Base-by-base conservation (phyloP, 2,888 invertebrate genomes). In the Pterobdella sp. region DNA sequence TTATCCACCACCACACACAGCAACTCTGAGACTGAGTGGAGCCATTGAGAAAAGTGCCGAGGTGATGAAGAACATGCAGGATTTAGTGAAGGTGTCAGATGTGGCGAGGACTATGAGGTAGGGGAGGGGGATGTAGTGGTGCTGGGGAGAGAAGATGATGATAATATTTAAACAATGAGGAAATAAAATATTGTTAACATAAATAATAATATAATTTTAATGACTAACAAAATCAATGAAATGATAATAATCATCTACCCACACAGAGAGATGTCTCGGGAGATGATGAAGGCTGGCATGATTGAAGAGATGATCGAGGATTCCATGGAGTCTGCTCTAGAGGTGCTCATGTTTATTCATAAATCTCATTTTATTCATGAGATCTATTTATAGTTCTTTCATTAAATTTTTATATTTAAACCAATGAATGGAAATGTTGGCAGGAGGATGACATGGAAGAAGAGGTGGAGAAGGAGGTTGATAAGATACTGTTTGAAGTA, bases 221-320 rank as follows among this genome's bases (percentile, higher is more conserved):
- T 42, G 42, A 42, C 7, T 42, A 18, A 42, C 7, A 14, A 18
- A 42, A 42, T 42, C 10, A 42, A 42, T 42, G 42, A 42, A 42
- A 14, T 7, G 18, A 42, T 42, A 18, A 42, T n/a, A n/a, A n/a
- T n/a, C n/a, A n/a, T n/a, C n/a, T n/a, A n/a, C n/a, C n/a, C n/a
- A n/a, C 10, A 42, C 60, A 56, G 60, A 80, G 96, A 96, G 78
- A 87, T 98, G 86, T 95, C 96, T 1, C 94, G 92, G 81, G 98
- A 98, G 87, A 98, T 98, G 97, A 97, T 94, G 93, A 91, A 90
- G 84, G 94, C 95, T 0, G 97, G 97, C 29, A 96, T 98, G 75
- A 93, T 98, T 72, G 97, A 98, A 83, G 98, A 98, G 85, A 95
- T 98, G 96, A 86, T 98, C 63, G 96, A 97, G 77, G 98, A 98